Evolutionary conservation across 2,797 vertebrate genomes (phyloP), one percentile per base, ranked within the genome.

Genomic region (Podargus strigoides): DNA sequence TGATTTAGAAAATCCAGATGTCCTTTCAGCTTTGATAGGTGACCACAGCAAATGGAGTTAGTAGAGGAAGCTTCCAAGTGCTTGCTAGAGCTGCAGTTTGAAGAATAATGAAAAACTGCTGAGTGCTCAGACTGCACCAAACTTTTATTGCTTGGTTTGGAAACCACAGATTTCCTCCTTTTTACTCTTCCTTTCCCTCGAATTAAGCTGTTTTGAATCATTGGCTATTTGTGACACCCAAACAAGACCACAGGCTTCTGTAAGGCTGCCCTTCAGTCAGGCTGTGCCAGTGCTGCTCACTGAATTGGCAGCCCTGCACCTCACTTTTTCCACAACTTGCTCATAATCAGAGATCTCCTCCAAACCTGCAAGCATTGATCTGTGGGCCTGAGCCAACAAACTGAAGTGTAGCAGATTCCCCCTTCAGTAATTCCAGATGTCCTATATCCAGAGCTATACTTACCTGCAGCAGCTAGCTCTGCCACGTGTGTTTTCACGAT

Each of bases 171-270:
- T 93, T 95, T 95, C 92, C 77, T 88, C 55, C 72, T 66, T 92
- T 79, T 85, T 88, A 77, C 63, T 93, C 59, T 77, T 96, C 53
- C 60, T 77, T 95, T 94, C 86, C 79, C 77, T 89, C 3, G 1
- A 76, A 91, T 87, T 85, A 92, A 93, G 91, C 91, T 89, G 85
- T 30, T 94, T 90, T 91, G 93, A 94, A 62, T 97, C 93, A 89
- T 1, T 93, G 94, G 88, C 77, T 87, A 6, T 94, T 94, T 72
- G 84, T 95, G 91, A 95, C 91, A 89, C 95, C 94, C 95, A 95
- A 21, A 34, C 9, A 68, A 93, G 86, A 94, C 95, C 96, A 92
- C 96, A 96, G 95, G 70, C 94, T 96, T 94, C 95, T 96, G 93
- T 90, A 62, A 85, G 64, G 84, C 90, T 96, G 93, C 83, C 79